Conservation (phyloP, 2,797 vertebrate genomes). For the Oophaga sylvatica region DNA sequence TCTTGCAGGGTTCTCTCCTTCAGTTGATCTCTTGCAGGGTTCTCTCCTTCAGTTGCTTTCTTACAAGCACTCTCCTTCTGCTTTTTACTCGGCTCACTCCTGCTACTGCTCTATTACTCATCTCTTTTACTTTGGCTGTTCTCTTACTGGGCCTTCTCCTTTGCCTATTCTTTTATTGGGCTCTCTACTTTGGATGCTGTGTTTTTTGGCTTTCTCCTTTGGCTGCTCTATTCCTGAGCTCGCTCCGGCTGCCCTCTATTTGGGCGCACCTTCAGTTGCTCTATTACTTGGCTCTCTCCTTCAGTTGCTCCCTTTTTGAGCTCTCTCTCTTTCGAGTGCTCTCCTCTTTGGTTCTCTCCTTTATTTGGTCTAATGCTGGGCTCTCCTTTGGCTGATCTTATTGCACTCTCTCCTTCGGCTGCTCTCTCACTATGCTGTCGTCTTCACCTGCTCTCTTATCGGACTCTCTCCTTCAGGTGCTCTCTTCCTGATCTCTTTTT, state of each 20-base stretch:
- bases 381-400: not conserved
- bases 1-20: not conserved
- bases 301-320: not conserved
- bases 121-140: not conserved
- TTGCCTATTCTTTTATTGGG: not conserved
- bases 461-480: not conserved
- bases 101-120: not conserved
- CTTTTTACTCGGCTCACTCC: not conserved
- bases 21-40: not conserved
- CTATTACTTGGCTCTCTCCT: not conserved
- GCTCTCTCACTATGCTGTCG: not conserved
- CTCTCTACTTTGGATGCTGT: not conserved
- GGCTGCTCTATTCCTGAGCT: not conserved
- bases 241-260: not conserved
- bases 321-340: not conserved
- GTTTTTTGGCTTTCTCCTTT: not conserved
- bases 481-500: not conserved
- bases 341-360: not conserved
- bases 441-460: not conserved
- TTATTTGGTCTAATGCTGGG: not conserved
- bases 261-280: not conserved
- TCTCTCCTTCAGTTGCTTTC: not conserved
- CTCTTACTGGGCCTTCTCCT: not conserved
- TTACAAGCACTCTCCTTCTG: not conserved
- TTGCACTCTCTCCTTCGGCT: not conserved